phyloP scores from a whole-genome alignment of 2,113 vertebrate genomes.

The Rhea pennata region DNA sequence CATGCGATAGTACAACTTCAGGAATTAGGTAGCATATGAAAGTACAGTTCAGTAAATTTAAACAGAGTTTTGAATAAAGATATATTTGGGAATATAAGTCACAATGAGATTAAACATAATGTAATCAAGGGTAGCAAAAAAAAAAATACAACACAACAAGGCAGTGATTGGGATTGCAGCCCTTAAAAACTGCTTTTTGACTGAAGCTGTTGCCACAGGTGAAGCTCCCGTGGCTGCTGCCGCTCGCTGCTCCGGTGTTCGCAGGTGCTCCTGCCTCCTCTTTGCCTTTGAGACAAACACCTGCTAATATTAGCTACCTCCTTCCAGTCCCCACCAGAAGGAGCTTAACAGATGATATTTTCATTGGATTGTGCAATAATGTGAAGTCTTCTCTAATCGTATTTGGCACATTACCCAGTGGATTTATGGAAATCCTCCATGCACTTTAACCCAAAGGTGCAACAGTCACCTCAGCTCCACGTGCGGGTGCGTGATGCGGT shows the following conservation, averaged over 20 bases:
- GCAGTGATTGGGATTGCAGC: neutral
- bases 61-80: constrained; percentile 27
- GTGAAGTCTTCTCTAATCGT: constrained; percentile 89
- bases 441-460: constrained; percentile 86
- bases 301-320: constrained; percentile 88
- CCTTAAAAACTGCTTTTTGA: constrained; percentile 69
- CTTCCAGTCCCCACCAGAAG: constrained; percentile 79
- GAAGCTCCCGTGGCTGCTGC: constrained; percentile 69
- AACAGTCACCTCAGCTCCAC: constrained; percentile 80
- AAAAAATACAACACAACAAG: neutral
- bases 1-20: constrained; percentile 21
- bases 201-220: constrained; percentile 76
- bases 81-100: neutral
- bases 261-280: constrained; percentile 74
- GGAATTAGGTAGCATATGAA: constrained; percentile 11
- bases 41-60: constrained; percentile 1
- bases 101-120: neutral
- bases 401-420: constrained; percentile 86
- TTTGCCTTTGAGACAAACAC: constrained; percentile 70
- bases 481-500: neutral
- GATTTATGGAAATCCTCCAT: constrained; percentile 89
- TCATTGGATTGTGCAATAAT: constrained; percentile 87
- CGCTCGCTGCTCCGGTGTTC: constrained; percentile 70
- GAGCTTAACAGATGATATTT: constrained; percentile 91
- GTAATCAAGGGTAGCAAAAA: neutral